Evolutionary conservation across 2,888 invertebrate species (phyloP).

Genomic region (Alsophila aescularia): DNA sequence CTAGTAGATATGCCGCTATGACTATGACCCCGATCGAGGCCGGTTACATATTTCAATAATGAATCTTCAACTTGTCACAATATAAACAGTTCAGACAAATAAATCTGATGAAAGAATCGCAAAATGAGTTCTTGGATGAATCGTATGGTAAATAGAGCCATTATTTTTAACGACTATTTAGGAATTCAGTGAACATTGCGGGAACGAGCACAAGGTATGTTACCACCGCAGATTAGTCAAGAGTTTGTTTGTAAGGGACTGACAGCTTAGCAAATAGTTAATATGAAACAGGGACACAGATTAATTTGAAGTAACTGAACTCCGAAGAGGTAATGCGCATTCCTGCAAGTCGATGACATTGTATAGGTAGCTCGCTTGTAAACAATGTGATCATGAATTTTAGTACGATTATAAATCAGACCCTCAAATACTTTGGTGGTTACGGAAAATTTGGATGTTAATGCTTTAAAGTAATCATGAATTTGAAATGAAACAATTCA

Average conservation of each 20-base stretch:
- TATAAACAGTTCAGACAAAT: constrained; percentile 8
- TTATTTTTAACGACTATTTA: constrained; percentile 63
- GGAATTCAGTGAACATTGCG: constrained; percentile 58
- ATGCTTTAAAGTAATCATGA: not conserved
- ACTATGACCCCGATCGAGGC: too few relatives aligned
- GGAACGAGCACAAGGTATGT: constrained; percentile 49
- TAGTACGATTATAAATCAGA: constrained; percentile 31
- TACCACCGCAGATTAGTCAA: constrained; percentile 19
- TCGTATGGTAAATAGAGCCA: constrained; percentile 54
- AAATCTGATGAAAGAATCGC: constrained; percentile 34
- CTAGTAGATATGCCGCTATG: too few relatives aligned
- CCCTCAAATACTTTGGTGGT: constrained; percentile 21
- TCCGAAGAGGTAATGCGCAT: constrained; percentile 50
- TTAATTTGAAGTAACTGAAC: constrained; percentile 5
- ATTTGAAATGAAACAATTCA: too few relatives aligned
- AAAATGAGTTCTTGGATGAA: constrained; percentile 34
- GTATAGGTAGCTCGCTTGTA: constrained; percentile 42
- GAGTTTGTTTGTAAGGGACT: constrained; percentile 18
- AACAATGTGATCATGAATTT: constrained; percentile 38
- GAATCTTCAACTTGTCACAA: constrained; percentile 10
- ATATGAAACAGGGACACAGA: constrained; percentile 16
- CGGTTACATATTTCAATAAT: not conserved
- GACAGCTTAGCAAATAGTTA: constrained; percentile 1
- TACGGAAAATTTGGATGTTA: not conserved
- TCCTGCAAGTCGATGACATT: constrained; percentile 52